Percentiles rank a stretch among this genome's conserved stretches.
Evolutionary conservation across 2,888 invertebrate genomes (phyloP).

Genomic region (Chrysolina haemoptera): DNA sequence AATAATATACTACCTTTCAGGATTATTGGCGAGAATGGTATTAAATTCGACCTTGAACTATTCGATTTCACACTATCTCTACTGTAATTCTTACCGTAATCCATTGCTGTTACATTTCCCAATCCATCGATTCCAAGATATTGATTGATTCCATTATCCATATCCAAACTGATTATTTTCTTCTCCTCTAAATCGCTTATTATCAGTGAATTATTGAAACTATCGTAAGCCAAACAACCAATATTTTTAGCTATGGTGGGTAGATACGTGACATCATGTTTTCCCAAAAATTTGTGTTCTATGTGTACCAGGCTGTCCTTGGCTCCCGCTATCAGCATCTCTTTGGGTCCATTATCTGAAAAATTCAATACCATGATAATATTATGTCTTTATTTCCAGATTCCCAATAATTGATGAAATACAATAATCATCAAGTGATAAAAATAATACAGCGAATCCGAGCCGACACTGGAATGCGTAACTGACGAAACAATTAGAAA

Average conservation of each 20-base stretch:
- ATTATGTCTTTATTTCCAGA: no score
- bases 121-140: conserved; percentile 68
- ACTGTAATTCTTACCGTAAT: conserved; percentile 70
- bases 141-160: conserved; percentile 56
- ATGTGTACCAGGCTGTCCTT: conserved; percentile 75
- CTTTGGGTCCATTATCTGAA: conserved; percentile 68
- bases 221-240: conserved; percentile 80
- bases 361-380: conserved; percentile 39
- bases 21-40: not conserved
- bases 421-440: no score
- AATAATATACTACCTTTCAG: no score
- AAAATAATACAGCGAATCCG: no score
- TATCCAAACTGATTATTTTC: conserved; percentile 69
- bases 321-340: conserved; percentile 74
- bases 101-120: conserved; percentile 73
- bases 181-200: conserved; percentile 72
- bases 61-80: no score
- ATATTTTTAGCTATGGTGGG: conserved; percentile 71
- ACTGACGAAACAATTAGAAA: no score
- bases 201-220: conserved; percentile 71
- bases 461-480: no score
- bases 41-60: not conserved
- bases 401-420: no score
- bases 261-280: conserved; percentile 72
- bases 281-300: conserved; percentile 79